A percentile compares a stretch with the other conserved stretches of the same genome.
Evolutionary conservation across 2,888 invertebrate species (phyloP).

Genomic region (Trissolcus brochymenae): DNA sequence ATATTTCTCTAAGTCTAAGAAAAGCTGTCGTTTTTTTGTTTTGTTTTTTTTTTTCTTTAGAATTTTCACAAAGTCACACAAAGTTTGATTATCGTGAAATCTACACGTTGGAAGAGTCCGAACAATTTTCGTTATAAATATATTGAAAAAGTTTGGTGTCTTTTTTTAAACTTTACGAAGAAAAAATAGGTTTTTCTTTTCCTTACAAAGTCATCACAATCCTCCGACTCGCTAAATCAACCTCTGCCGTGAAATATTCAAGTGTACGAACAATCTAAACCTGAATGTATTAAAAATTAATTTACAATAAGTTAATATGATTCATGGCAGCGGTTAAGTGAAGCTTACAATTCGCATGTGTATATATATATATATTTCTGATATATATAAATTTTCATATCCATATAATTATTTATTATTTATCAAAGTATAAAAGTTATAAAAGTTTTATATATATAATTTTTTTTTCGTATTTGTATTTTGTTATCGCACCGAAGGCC

Average conservation of each 20-base stretch:
- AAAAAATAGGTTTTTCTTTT: neutral
- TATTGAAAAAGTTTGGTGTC: neutral
- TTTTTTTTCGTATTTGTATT: neutral
- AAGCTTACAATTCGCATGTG: constrained; percentile 27
- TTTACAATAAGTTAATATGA: constrained; percentile 17
- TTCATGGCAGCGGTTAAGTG: constrained; percentile 38
- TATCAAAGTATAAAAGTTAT: constrained; percentile 37
- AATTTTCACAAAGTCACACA: constrained; percentile 37
- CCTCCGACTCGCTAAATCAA: constrained; percentile 14
- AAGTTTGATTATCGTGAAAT: constrained; percentile 42
- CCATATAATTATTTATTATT: constrained; percentile 9
- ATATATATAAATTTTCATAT: constrained; percentile 22
- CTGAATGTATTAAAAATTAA: constrained; percentile 7
- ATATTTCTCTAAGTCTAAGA: constrained; percentile 27
- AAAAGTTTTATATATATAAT: constrained; percentile 23
- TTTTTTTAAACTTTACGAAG: neutral
- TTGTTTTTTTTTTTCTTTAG: constrained; percentile 17
- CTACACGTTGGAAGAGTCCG: constrained; percentile 25
- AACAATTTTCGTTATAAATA: neutral
- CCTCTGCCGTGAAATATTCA: constrained; percentile 15
- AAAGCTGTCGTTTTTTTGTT: constrained; percentile 11
- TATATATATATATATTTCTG: constrained; percentile 16
- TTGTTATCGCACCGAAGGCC: constrained; percentile 25
- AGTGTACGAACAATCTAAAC: neutral
- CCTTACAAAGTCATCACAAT: constrained; percentile 13